These are phyloP conservation scores for Caenorhabditis parvicauda DNA, from an alignment of 2,888 invertebrate genomes.

Conservation along the genomic window DNA sequence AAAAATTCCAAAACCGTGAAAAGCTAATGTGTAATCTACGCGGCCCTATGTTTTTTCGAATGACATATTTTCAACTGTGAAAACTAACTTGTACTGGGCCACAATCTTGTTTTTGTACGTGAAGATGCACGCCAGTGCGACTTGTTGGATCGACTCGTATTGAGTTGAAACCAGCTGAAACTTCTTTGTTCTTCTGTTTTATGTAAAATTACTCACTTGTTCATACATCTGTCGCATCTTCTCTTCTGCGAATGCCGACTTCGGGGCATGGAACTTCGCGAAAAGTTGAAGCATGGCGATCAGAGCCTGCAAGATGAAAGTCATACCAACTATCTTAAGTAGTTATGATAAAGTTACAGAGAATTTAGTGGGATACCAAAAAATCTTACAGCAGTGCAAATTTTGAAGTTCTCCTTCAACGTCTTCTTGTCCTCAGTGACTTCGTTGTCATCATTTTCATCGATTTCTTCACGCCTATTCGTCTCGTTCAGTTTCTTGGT, in stretches of 20 bases:
- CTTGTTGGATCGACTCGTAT: slow-evolving; percentile 78
- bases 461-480: too few relatives aligned
- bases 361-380: too few relatives aligned
- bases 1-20: too few relatives aligned
- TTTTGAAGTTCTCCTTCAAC: slow-evolving; percentile 11
- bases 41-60: too few relatives aligned
- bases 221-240: slow-evolving; percentile 71
- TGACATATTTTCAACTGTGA: too few relatives aligned
- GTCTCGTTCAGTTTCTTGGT: too few relatives aligned
- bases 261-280: slow-evolving; percentile 78
- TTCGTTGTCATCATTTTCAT: too few relatives aligned
- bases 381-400: too few relatives aligned
- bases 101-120: slow-evolving; percentile 81
- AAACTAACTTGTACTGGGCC: slow-evolving; percentile 73
- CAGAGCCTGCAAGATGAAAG: slow-evolving; percentile 26
- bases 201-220: slow-evolving; percentile 30
- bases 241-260: slow-evolving; percentile 76
- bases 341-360: too few relatives aligned
- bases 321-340: slow-evolving; percentile 11
- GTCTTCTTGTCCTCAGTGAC: too few relatives aligned
- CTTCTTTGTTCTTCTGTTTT: too few relatives aligned
- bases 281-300: slow-evolving; percentile 65
- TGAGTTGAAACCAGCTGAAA: slow-evolving; percentile 78
- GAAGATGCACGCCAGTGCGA: slow-evolving; percentile 81
- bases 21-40: too few relatives aligned